Conservation (phyloP, 37 sponge, comb jelly and placozoan species). For the Ianthella basta region DNA sequence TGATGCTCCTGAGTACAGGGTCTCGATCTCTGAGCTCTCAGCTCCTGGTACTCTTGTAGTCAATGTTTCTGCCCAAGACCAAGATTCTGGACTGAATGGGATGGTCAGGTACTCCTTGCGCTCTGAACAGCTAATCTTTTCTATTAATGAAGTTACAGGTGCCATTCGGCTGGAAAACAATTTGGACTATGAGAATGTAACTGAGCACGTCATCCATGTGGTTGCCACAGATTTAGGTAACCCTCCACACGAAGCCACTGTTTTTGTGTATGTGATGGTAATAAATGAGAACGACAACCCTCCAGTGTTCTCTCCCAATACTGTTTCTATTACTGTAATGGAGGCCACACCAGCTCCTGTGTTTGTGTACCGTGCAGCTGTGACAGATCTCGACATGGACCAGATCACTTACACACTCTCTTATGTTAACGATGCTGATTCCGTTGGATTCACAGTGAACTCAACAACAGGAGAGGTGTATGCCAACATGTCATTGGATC, state of each 20-base stretch:
- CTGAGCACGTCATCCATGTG: background rate
- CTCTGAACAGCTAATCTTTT: background rate
- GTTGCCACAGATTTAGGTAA: background rate
- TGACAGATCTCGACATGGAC: background rate
- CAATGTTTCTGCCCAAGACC: background rate
- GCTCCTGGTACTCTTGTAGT: background rate
- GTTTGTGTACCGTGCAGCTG: background rate
- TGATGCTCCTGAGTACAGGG: background rate
- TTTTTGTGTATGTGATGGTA: background rate
- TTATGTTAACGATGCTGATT: constrained; percentile 37
- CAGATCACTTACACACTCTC: background rate
- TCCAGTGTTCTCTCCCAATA: background rate
- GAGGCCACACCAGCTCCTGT: background rate
- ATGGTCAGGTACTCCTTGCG: constrained; percentile 4
- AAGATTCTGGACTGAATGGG: constrained; percentile 23
- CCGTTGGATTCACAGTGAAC: constrained; percentile 25
- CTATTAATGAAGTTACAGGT: background rate
- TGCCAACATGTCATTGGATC: background rate
- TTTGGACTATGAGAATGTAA: background rate
- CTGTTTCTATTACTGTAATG: background rate
- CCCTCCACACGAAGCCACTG: background rate
- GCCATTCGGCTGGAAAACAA: background rate
- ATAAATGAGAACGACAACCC: constrained; percentile 36
- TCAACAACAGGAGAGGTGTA: background rate
- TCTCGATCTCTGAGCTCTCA: background rate